These are phyloP conservation scores for Calliphora vicina DNA, from an alignment of 1,140 invertebrate genomes.

Conservation along the genomic window DNA sequence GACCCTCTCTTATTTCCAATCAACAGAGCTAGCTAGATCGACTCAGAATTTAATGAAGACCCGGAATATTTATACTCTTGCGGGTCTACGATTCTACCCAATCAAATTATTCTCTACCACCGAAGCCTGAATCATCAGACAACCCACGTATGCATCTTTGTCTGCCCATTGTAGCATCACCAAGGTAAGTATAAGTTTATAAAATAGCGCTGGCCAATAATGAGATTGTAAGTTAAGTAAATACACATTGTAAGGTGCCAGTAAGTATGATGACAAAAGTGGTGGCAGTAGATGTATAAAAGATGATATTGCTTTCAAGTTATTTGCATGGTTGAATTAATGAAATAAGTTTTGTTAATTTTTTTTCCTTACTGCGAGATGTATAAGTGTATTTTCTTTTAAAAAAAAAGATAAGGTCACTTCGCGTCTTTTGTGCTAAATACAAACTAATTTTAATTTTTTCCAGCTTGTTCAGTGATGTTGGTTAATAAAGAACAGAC, in stretches of 20 bases:
- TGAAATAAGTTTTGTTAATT: slow-evolving; percentile 31
- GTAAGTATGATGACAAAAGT: background rate
- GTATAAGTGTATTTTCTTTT: background rate
- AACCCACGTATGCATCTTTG: background rate
- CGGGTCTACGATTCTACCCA: no score
- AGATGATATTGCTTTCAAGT: slow-evolving; percentile 9
- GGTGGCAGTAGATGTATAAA: background rate
- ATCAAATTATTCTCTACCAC: no score
- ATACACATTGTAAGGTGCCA: background rate
- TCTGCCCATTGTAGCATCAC: background rate
- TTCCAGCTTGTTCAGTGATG: background rate
- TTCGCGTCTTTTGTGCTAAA: slow-evolving; percentile 8
- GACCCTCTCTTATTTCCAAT: no score
- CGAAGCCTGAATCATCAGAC: background rate
- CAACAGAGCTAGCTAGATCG: no score
- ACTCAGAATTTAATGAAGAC: no score
- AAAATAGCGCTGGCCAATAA: slow-evolving; percentile 4
- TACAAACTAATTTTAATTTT: slow-evolving; percentile 14
- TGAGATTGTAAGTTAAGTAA: background rate
- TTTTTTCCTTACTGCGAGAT: background rate
- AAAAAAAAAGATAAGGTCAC: slow-evolving; percentile 6
- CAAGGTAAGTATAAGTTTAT: background rate
- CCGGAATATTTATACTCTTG: no score
- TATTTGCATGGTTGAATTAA: slow-evolving; percentile 31
- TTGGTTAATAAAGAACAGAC: background rate